These are phyloP conservation scores for Camelus dromedarius DNA, from an alignment of 2,113 vertebrate species.

Conservation along the genomic window DNA sequence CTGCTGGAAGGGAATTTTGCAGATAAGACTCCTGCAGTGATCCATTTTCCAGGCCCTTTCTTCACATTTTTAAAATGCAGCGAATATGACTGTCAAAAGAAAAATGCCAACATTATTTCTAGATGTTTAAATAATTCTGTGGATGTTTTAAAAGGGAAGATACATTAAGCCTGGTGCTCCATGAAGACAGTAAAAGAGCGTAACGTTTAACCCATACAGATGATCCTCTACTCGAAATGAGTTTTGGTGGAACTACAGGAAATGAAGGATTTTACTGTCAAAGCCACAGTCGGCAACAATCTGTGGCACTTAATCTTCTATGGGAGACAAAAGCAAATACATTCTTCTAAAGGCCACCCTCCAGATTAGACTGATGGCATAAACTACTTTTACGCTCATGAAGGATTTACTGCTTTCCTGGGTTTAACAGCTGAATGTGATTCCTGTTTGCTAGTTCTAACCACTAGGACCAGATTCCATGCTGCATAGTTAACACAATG, in stretches of 20 bases:
- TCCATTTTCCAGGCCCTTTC: not conserved
- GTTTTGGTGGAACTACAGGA: not conserved
- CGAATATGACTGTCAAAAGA: not conserved
- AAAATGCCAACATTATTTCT: conserved; percentile 59
- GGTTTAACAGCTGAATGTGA: not conserved
- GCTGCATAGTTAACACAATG: not conserved
- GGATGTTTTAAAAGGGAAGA: not conserved
- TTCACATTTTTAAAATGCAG: not conserved
- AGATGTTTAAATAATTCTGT: not conserved
- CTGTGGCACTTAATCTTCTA: not conserved
- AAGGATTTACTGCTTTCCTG: not conserved
- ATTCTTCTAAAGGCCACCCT: not conserved
- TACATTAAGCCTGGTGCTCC: not conserved
- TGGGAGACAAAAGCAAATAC: not conserved
- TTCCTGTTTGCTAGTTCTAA: not conserved
- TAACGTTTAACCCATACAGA: not conserved
- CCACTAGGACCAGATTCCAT: not conserved
- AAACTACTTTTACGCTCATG: not conserved
- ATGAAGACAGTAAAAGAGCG: not conserved
- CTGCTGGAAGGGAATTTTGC: not conserved
- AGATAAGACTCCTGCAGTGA: not conserved
- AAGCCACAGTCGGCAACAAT: not conserved
- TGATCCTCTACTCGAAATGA: not conserved
- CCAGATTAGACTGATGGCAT: not conserved
- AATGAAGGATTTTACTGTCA: not conserved